phyloP scores from a whole-genome alignment of 1,140 invertebrate species.

The Apis florea region DNA sequence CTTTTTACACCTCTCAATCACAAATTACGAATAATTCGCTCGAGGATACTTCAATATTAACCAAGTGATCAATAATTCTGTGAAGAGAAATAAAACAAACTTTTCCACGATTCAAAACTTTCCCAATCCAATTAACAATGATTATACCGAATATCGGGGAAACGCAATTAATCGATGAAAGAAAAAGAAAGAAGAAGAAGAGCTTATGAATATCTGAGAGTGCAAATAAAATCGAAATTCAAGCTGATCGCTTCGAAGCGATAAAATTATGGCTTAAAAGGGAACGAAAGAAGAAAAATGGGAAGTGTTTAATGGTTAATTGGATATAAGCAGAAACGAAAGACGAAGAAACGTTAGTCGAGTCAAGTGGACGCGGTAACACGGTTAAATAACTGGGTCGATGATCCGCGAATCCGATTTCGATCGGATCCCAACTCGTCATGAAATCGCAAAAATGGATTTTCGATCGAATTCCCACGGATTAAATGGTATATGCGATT shows the following conservation, averaged over 20 bases:
- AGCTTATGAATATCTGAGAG: neutral
- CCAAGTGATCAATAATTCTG: neutral
- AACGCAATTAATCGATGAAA: neutral
- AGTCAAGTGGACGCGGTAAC: conserved; percentile 11
- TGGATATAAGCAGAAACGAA: conserved; percentile 1
- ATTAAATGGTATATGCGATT: too few relatives aligned
- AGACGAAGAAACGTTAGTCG: conserved; percentile 6
- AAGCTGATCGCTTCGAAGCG: neutral
- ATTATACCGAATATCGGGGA: neutral
- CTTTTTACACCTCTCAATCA: too few relatives aligned
- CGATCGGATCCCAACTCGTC: neutral
- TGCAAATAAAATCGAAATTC: neutral
- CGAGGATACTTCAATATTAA: too few relatives aligned
- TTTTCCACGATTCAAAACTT: neutral
- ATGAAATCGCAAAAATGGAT: conserved; percentile 11
- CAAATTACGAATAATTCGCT: too few relatives aligned
- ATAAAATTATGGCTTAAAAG: neutral
- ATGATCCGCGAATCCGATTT: neutral
- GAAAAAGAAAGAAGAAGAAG: neutral
- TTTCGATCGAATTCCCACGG: neutral
- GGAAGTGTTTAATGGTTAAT: conserved; percentile 26
- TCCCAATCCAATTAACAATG: neutral
- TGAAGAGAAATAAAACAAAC: neutral
- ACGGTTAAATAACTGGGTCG: conserved; percentile 36
- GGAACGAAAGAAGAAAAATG: neutral